These are phyloP conservation scores for Trichopoda pennipes DNA, from an alignment of 2,888 invertebrate species.

Conservation along the genomic window DNA sequence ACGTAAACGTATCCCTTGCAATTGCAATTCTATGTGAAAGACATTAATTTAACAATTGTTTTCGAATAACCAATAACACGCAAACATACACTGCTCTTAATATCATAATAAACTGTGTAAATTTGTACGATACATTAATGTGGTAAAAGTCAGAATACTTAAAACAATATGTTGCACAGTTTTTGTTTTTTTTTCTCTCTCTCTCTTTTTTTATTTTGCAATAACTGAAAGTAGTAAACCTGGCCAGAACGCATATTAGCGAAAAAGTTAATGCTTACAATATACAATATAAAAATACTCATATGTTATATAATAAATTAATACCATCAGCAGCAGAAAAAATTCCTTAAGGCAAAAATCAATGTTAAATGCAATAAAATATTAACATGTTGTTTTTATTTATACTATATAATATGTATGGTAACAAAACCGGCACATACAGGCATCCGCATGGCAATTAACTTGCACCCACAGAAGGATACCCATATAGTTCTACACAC, in stretches of 20 bases:
- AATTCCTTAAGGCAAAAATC: slow-evolving; percentile 43
- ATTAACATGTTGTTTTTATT: slow-evolving; percentile 42
- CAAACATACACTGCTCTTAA: not conserved
- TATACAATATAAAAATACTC: slow-evolving; percentile 11
- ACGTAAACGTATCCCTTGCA: too few relatives aligned
- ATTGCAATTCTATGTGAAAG: not conserved
- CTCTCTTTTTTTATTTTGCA: slow-evolving; percentile 8
- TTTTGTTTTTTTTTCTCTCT: slow-evolving; percentile 18
- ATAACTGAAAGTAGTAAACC: slow-evolving; percentile 4
- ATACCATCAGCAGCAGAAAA: not conserved
- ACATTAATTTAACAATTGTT: slow-evolving; percentile 8
- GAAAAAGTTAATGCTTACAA: not conserved
- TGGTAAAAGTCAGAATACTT: slow-evolving; percentile 8
- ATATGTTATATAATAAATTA: slow-evolving; percentile 8
- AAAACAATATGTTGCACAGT: slow-evolving; percentile 32
- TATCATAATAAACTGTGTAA: slow-evolving; percentile 5
- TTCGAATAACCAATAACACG: not conserved
- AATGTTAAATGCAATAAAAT: slow-evolving; percentile 52
- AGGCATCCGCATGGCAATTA: slow-evolving; percentile 4
- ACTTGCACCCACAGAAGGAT: not conserved
- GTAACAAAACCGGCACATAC: slow-evolving; percentile 11
- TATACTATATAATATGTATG: not conserved
- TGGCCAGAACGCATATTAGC: slow-evolving; percentile 10
- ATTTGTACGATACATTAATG: not conserved
- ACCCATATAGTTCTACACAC: not conserved